Percentiles rank a stretch among this genome's conserved stretches.
phyloP scores from a whole-genome alignment of 1,140 invertebrate species.

The Zaprionus tsacasi region DNA sequence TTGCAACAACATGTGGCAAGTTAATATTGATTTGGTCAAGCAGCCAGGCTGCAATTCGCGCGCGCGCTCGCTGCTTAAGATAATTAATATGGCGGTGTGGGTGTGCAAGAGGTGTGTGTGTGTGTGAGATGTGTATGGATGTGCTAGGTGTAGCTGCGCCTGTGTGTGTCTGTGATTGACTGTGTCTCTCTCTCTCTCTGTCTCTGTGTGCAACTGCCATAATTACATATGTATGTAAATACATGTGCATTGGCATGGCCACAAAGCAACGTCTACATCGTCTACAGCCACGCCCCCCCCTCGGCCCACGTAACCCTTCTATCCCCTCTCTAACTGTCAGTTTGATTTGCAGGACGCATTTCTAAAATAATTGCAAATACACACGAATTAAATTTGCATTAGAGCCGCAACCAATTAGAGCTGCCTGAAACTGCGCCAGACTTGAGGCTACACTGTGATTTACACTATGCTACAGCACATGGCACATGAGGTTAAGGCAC shows the following conservation, averaged over 20 bases:
- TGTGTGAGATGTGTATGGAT: background rate
- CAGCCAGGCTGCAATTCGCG: slow-evolving; percentile 43
- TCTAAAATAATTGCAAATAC: slow-evolving; percentile 79
- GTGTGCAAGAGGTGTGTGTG: slow-evolving; percentile 11
- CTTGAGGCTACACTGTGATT: background rate
- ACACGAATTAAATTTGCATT: slow-evolving; percentile 82
- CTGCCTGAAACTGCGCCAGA: background rate
- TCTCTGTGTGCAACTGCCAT: slow-evolving; percentile 1
- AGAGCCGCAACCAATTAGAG: slow-evolving; percentile 75
- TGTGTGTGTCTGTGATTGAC: background rate
- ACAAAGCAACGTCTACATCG: slow-evolving; percentile 18
- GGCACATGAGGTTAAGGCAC: no score
- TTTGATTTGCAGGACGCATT: slow-evolving; percentile 77
- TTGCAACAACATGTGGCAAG: slow-evolving; percentile 39
- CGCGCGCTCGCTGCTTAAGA: slow-evolving; percentile 68
- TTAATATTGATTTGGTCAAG: slow-evolving; percentile 81
- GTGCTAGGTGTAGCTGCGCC: background rate
- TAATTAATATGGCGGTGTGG: slow-evolving; percentile 58
- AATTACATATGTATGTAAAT: slow-evolving; percentile 22
- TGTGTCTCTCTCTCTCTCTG: background rate
- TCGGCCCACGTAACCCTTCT: background rate
- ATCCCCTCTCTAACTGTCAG: slow-evolving; percentile 31
- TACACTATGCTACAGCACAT: slow-evolving; percentile 2
- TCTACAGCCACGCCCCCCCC: background rate
- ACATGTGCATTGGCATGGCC: slow-evolving; percentile 22